Conservation (phyloP, 1,140 invertebrate genomes). For the Epicauta chinensis region DNA sequence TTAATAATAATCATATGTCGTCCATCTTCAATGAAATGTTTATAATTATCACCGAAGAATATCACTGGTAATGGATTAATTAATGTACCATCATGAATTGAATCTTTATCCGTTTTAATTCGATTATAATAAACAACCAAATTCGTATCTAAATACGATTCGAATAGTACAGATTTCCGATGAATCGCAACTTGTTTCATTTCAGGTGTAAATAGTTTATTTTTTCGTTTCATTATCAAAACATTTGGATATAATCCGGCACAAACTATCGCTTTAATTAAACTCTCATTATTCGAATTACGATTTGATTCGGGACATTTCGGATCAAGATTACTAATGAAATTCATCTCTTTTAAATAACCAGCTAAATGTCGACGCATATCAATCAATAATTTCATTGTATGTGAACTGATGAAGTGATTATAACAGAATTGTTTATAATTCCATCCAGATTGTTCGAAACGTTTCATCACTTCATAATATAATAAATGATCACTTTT, state of each 20-base stretch:
- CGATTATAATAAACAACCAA: slow-evolving; percentile 67
- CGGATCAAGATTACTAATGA: slow-evolving; percentile 53
- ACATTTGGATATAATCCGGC: slow-evolving; percentile 89
- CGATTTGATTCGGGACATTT: slow-evolving; percentile 55
- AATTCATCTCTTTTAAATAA: slow-evolving; percentile 67
- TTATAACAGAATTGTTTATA: slow-evolving; percentile 58
- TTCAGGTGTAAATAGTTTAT: slow-evolving; percentile 23
- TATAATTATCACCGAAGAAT: slow-evolving; percentile 60
- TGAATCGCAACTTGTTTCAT: not conserved
- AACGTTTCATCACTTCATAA: slow-evolving; percentile 64
- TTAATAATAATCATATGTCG: slow-evolving; percentile 25
- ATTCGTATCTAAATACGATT: slow-evolving; percentile 47
- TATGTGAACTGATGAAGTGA: slow-evolving; percentile 68
- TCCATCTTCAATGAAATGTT: slow-evolving; percentile 42
- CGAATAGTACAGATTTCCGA: not conserved
- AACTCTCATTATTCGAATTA: slow-evolving; percentile 67
- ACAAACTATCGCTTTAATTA: slow-evolving; percentile 80
- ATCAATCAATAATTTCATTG: slow-evolving; percentile 59
- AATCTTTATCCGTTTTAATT: slow-evolving; percentile 54
- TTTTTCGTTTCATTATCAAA: slow-evolving; percentile 46
- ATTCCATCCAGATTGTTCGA: slow-evolving; percentile 45
- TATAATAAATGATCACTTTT: slow-evolving; percentile 80
- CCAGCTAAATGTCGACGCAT: slow-evolving; percentile 80
- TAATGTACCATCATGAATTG: slow-evolving; percentile 64
- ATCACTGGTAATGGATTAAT: slow-evolving; percentile 63